Conservation (phyloP, 2,113 vertebrate species). For the Myrmecobius fasciatus region DNA sequence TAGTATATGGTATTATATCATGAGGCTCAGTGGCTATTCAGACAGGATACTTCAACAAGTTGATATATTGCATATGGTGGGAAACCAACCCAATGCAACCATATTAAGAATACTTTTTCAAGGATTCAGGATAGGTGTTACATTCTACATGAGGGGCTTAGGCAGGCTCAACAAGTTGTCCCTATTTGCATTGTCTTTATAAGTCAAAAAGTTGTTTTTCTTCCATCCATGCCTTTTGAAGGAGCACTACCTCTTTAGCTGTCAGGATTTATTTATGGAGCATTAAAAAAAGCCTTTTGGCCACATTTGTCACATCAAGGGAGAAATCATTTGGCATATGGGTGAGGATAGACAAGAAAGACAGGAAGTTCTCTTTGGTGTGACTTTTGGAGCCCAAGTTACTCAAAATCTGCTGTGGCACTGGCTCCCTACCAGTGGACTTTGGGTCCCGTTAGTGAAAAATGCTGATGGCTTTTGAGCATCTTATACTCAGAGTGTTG, state of each 20-base stretch:
- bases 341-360: slow-evolving; percentile 51
- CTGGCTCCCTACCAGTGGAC: background rate
- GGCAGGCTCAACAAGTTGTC: slow-evolving; percentile 26
- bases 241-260: slow-evolving; percentile 45
- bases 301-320: slow-evolving; percentile 36
- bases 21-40: background rate
- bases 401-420: background rate
- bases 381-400: slow-evolving; percentile 14
- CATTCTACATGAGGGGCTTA: slow-evolving; percentile 46
- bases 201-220: background rate
- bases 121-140: slow-evolving; percentile 64
- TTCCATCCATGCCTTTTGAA: slow-evolving; percentile 8
- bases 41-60: slow-evolving; percentile 6
- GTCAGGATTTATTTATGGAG: slow-evolving; percentile 66
- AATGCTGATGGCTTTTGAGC: background rate
- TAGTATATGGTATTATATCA: background rate
- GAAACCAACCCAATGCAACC: slow-evolving; percentile 29
- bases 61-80: background rate
- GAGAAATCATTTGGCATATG: slow-evolving; percentile 54
- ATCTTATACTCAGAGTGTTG: background rate
- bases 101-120: slow-evolving; percentile 63
- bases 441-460: background rate
- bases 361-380: background rate
- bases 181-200: slow-evolving; percentile 36
- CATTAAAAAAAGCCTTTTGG: slow-evolving; percentile 67